Evolutionary conservation across 2,888 invertebrate genomes (phyloP).

Genomic region (Geophilus truncorum): DNA sequence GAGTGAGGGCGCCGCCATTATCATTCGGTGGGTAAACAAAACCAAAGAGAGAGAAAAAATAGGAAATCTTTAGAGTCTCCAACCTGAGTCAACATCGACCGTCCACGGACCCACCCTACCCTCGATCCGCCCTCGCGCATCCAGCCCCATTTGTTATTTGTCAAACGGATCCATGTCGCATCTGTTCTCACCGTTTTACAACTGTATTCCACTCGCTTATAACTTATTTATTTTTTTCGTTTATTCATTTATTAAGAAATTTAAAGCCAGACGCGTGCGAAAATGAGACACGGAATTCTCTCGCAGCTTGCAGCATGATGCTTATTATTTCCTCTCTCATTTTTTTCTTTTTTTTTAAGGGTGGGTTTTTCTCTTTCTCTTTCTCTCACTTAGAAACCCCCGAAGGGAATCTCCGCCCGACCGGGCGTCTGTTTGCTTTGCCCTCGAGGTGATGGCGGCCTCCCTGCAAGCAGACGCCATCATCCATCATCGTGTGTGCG

Average conservation of each 20-base stretch:
- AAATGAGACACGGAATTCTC: neutral
- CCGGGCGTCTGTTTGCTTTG: constrained; percentile 27
- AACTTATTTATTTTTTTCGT: neutral
- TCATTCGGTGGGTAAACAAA: constrained; percentile 13
- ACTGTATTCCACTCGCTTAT: neutral
- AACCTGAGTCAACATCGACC: neutral
- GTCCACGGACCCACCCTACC: neutral
- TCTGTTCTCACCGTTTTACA: neutral
- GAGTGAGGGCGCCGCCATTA: constrained; percentile 27
- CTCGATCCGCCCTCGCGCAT: constrained; percentile 3
- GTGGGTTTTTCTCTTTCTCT: neutral
- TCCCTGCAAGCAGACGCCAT: constrained; percentile 22
- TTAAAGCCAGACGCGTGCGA: neutral
- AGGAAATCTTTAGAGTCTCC: constrained; percentile 5
- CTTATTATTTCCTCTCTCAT: neutral
- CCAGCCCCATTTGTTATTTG: neutral
- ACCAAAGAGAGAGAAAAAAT: neutral
- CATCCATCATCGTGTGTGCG: constrained; percentile 14
- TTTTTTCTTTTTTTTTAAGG: neutral
- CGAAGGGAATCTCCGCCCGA: constrained; percentile 23
- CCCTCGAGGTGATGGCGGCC: constrained; percentile 24
- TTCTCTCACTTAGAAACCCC: neutral
- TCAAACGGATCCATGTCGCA: neutral
- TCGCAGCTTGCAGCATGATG: neutral
- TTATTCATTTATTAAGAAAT: too few species aligned